Percentiles rank a stretch among this genome's conserved stretches.
Conservation (phyloP, 2,113 vertebrate genomes). For the Cynocephalus volans region DNA sequence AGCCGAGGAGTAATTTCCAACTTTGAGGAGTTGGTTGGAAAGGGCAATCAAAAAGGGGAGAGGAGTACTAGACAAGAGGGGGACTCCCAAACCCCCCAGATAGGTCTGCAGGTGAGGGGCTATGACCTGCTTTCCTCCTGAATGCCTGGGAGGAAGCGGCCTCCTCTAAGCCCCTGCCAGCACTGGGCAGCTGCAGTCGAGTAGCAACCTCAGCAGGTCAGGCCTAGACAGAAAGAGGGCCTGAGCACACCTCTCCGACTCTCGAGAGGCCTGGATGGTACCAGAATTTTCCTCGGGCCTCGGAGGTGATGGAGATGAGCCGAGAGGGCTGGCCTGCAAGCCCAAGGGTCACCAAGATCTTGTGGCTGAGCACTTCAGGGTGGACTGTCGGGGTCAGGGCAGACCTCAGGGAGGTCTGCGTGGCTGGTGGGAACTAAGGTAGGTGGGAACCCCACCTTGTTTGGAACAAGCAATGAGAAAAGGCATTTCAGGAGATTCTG, state of each 20-base stretch:
- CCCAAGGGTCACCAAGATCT: rapidly evolving
- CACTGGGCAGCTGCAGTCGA: neutral
- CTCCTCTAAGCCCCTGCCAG: neutral
- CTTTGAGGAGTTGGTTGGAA: neutral
- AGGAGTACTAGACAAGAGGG: neutral
- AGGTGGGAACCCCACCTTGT: neutral
- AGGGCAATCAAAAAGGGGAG: neutral
- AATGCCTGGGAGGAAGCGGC: neutral
- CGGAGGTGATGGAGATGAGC: neutral
- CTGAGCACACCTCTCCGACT: neutral
- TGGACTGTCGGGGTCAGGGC: neutral
- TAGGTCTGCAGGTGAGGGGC: neutral
- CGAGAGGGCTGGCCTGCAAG: neutral
- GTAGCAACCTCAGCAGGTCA: neutral
- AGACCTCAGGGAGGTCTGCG: too few species aligned
- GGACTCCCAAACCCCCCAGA: neutral
- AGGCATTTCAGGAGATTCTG: neutral
- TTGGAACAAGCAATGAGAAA: neutral
- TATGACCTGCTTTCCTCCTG: neutral
- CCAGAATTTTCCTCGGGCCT: neutral
- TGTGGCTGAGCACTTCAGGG: neutral
- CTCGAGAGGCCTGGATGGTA: neutral
- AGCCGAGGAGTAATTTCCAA: neutral
- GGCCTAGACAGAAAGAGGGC: neutral
- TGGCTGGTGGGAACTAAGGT: neutral